Evolutionary conservation across 2,888 invertebrate species (phyloP).

Genomic region (Thymelicus sylvestris): DNA sequence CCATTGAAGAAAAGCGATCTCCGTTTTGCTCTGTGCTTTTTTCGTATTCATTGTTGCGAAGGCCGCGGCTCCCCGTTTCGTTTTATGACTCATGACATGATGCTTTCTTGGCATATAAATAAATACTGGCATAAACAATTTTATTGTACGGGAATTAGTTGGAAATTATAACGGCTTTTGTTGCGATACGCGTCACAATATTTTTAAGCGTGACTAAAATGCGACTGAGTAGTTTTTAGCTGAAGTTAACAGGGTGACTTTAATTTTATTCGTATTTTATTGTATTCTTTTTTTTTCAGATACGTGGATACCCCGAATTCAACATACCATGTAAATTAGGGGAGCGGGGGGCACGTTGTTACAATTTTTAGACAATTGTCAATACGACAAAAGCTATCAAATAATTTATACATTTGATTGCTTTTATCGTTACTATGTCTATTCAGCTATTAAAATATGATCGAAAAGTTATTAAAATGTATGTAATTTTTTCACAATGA

Average conservation of each 20-base stretch:
- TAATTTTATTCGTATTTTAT: constrained; percentile 16
- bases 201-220: constrained; percentile 17
- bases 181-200: constrained; percentile 6
- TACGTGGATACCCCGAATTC: constrained; percentile 55
- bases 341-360: too few species aligned
- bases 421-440: too few species aligned
- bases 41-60: constrained; percentile 82
- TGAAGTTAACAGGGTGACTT: neutral
- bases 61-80: constrained; percentile 68
- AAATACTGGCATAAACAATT: constrained; percentile 79
- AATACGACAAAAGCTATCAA: too few species aligned
- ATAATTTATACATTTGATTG: too few species aligned
- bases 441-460: too few species aligned
- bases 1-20: constrained; percentile 84
- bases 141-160: constrained; percentile 69
- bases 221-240: constrained; percentile 26
- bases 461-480: too few species aligned
- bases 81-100: constrained; percentile 77
- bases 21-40: constrained; percentile 73
- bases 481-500: too few species aligned
- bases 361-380: too few species aligned
- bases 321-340: constrained; percentile 9
- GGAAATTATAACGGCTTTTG: constrained; percentile 52
- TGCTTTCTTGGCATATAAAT: constrained; percentile 77
- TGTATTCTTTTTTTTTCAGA: constrained; percentile 61